A percentile compares a stretch with the other conserved stretches of the same genome.
phyloP scores from a whole-genome alignment of 2,888 invertebrate genomes.

The Cosmopolites sordidus region DNA sequence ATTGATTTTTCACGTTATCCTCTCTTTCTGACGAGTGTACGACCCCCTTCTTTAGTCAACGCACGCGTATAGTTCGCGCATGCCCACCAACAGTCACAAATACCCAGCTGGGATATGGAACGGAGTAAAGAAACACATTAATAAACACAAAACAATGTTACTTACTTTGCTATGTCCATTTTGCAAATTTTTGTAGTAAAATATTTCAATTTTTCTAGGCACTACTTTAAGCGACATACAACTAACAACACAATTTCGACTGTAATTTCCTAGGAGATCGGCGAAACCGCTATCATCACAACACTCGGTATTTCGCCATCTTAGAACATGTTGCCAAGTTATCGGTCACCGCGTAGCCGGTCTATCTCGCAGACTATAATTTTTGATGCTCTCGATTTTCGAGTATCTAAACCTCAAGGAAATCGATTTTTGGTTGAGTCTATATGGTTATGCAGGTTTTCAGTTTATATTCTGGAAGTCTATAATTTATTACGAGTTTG shows the following conservation, averaged over 20 bases:
- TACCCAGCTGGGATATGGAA: neutral
- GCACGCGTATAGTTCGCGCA: conserved; percentile 2
- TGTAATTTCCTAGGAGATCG: conserved; percentile 8
- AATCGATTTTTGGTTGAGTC: too few species aligned
- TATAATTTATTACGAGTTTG: neutral
- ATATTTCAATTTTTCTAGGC: neutral
- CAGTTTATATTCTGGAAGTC: too few species aligned
- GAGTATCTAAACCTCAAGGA: too few species aligned
- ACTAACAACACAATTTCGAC: conserved; percentile 4
- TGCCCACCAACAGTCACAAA: conserved; percentile 6
- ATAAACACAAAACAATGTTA: conserved; percentile 5
- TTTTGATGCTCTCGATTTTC: too few species aligned
- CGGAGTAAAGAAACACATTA: conserved; percentile 1
- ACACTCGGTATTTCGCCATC: conserved; percentile 39
- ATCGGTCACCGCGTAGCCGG: neutral
- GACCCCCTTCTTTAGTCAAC: neutral
- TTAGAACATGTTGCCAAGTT: conserved; percentile 27
- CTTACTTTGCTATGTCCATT: conserved; percentile 24
- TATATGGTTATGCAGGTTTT: too few species aligned
- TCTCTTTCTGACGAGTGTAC: conserved; percentile 7
- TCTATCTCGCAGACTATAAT: neutral
- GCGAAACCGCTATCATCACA: conserved; percentile 30
- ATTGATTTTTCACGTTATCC: conserved; percentile 12
- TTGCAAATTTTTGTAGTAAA: neutral
- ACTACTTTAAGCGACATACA: conserved; percentile 8